Conservation (phyloP, 2,888 invertebrate species). For the Lithosia quadra region DNA sequence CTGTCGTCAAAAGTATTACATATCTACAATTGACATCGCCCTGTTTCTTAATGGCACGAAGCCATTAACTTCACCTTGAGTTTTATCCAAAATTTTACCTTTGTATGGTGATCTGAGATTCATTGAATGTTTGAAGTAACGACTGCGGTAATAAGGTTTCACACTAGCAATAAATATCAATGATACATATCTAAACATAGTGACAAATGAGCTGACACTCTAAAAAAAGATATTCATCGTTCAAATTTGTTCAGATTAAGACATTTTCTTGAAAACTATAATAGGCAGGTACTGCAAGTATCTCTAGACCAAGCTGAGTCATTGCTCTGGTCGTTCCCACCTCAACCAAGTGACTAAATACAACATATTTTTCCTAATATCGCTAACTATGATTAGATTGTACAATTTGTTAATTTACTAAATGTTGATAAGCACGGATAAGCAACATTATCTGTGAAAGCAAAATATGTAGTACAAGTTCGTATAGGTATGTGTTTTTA, state of each 20-base stretch:
- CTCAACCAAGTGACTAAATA: conserved; percentile 14
- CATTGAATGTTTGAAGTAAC: background rate
- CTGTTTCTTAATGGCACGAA: background rate
- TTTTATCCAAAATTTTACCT: background rate
- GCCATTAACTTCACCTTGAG: background rate
- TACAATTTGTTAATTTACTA: conserved; percentile 24
- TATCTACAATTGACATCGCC: background rate
- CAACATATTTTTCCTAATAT: conserved; percentile 17
- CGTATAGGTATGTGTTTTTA: conserved; percentile 6
- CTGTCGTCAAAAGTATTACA: background rate
- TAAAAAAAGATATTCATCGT: too few relatives aligned
- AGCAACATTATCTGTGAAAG: conserved; percentile 26
- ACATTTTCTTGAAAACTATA: too few relatives aligned
- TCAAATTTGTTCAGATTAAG: too few relatives aligned
- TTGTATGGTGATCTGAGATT: background rate
- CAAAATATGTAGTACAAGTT: conserved; percentile 20
- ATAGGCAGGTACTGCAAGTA: conserved; percentile 6
- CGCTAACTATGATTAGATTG: conserved; percentile 27
- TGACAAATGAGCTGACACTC: background rate
- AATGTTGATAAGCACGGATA: conserved; percentile 24
- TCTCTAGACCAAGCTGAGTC: conserved; percentile 1
- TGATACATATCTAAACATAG: too few relatives aligned
- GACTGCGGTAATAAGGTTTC: background rate
- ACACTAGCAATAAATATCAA: background rate
- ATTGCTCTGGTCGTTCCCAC: conserved; percentile 10